Base-by-base conservation (phyloP, 2,113 vertebrate species). In the Conger conger region DNA sequence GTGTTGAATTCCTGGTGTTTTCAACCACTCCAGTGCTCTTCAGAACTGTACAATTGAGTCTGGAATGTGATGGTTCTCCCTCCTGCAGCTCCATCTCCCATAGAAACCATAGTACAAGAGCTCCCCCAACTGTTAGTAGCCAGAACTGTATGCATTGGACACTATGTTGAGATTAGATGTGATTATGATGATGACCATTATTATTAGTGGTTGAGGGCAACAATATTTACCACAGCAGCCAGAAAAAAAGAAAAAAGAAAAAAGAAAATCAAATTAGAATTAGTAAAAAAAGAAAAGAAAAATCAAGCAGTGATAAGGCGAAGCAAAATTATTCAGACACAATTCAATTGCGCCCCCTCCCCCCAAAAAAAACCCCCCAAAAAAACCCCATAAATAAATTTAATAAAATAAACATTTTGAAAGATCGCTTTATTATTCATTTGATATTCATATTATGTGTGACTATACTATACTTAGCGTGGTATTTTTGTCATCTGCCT, bases 71-170 rank as follows among this genome's bases (percentile, higher is more conserved):
- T 76, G 50, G 30, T 45, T 57, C 42, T 40, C 37, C 18, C 35
- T n/a, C 60, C 16, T 37, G 35, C 33, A 23, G 79, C 33, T 23
- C 40, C 6, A 33, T 27, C 35, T 76, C 16, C 18, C 7, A n/a
- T 2, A 63, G 80, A 77, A 37, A 84, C 63, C 80, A 85, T 83
- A 89, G 88, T 82, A 85, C 87, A 84, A 90, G 90, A 90, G 89
- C 89, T 89, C 89, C 89, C 83, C 89, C 89, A 89, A 73, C 76
- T 89, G 90, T 82, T 73, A 4, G 60, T n/a, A 79, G 36, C 16
- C 23, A 6, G 86, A 36, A 88, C 30, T 87, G 76, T 86, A 87
- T 30, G 80, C 83, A 20, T 4, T 53, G 13, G 30, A 30, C 23
- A 82, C 20, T 50, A 33, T 54, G 53, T 42, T 84, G 23, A 16